A percentile compares a stretch with the other conserved stretches of the same genome.
Evolutionary conservation across 2,797 vertebrate genomes (phyloP).

Genomic region (Sebastes iracundus): DNA sequence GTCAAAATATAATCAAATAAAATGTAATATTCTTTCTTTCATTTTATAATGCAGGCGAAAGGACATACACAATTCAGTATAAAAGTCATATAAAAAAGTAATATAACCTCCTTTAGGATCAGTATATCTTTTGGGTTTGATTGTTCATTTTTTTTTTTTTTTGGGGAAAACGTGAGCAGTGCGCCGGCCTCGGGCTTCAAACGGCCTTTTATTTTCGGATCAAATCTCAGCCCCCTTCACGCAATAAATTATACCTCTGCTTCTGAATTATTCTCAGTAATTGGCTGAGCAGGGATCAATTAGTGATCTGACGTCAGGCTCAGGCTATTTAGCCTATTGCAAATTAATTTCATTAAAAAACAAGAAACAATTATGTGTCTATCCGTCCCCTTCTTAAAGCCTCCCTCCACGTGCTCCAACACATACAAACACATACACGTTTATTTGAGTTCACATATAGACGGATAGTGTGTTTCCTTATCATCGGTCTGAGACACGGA

Average conservation of each 20-base stretch:
- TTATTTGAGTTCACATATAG: background rate
- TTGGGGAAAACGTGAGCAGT: background rate
- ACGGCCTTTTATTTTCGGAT: conserved; percentile 39
- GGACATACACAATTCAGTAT: background rate
- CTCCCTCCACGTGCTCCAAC: background rate
- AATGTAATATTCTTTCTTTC: background rate
- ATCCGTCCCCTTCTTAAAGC: background rate
- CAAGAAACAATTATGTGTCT: background rate
- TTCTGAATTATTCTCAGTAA: conserved; percentile 54
- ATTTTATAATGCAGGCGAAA: background rate
- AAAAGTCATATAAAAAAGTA: background rate
- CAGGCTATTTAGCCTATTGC: conserved; percentile 15
- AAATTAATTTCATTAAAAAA: conserved; percentile 18
- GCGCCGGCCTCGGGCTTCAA: conserved; percentile 38
- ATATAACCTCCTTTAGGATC: background rate
- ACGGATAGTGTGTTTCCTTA: background rate
- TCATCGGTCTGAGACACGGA: background rate
- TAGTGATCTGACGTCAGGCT: conserved; percentile 46
- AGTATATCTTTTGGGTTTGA: background rate
- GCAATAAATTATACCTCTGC: conserved; percentile 43
- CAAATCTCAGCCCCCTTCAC: conserved; percentile 26
- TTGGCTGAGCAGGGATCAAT: conserved; percentile 58
- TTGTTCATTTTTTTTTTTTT: conserved; percentile 3
- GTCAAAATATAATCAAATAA: background rate
- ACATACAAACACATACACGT: background rate